Percentiles rank a stretch among this genome's conserved stretches.
These are phyloP conservation scores for Clivina fossor DNA, from an alignment of 2,888 invertebrate genomes.

Conservation along the genomic window DNA sequence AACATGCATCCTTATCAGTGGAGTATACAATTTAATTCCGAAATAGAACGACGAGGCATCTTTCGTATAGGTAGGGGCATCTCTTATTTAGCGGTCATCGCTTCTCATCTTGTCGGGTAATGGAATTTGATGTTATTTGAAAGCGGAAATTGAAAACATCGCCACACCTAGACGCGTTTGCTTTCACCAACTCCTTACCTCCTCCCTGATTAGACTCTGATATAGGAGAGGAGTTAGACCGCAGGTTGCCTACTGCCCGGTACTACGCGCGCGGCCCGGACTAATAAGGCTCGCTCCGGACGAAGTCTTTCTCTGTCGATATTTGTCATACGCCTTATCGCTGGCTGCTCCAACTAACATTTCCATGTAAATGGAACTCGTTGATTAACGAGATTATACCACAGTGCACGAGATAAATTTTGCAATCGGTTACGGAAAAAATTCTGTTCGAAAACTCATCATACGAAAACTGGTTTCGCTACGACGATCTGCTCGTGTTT, in stretches of 20 bases:
- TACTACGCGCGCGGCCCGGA: neutral
- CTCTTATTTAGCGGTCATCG: slow-evolving; percentile 33
- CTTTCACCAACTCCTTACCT: slow-evolving; percentile 33
- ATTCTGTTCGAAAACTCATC: slow-evolving; percentile 26
- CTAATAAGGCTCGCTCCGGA: slow-evolving; percentile 28
- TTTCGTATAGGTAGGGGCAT: no score
- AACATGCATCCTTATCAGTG: no score
- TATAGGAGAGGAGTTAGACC: neutral
- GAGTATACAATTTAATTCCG: no score
- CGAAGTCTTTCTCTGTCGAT: no score
- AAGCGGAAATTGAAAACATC: slow-evolving; percentile 48
- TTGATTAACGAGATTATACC: slow-evolving; percentile 31
- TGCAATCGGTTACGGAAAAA: slow-evolving; percentile 24
- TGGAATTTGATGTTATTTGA: slow-evolving; percentile 48
- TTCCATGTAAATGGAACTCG: slow-evolving; percentile 33
- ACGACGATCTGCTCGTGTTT: no score
- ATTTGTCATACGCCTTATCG: slow-evolving; percentile 32
- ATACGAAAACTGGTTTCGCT: slow-evolving; percentile 28
- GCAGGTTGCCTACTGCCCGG: neutral
- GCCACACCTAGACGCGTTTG: slow-evolving; percentile 33
- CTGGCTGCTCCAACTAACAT: slow-evolving; percentile 15
- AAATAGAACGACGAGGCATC: no score
- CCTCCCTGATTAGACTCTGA: slow-evolving; percentile 31
- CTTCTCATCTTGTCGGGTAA: slow-evolving; percentile 39
- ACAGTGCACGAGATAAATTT: slow-evolving; percentile 14